A percentile compares a stretch with the other conserved stretches of the same genome.
These are phyloP conservation scores for Drosophila pseudotakahashii DNA, from an alignment of 2,888 invertebrate species.

Conservation along the genomic window DNA sequence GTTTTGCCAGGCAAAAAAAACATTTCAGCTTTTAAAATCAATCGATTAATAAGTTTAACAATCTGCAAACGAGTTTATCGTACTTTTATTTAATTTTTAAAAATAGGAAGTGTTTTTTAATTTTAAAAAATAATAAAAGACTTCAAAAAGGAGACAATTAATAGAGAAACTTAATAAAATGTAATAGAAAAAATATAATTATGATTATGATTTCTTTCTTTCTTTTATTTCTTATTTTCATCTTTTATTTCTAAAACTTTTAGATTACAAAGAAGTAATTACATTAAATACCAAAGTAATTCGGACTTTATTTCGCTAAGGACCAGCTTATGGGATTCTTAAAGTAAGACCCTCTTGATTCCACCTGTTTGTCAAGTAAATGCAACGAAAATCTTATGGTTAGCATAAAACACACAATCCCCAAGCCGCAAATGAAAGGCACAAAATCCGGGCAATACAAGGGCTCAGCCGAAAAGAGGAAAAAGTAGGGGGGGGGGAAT, in stretches of 20 bases:
- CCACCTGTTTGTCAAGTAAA: conserved; percentile 37
- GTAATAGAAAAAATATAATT: too few species aligned
- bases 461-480: conserved; percentile 19
- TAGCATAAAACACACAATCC: conserved; percentile 63
- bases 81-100: too few species aligned
- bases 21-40: not conserved
- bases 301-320: conserved; percentile 28
- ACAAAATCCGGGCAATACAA: conserved; percentile 57
- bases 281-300: conserved; percentile 2
- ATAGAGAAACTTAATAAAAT: too few species aligned
- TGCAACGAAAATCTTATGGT: conserved; percentile 54
- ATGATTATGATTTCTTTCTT: too few species aligned
- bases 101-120: too few species aligned
- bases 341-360: conserved; percentile 26
- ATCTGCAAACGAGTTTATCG: too few species aligned
- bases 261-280: not conserved
- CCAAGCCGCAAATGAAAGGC: conserved; percentile 63
- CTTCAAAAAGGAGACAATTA: too few species aligned
- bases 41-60: too few species aligned
- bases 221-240: too few species aligned
- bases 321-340: conserved; percentile 19
- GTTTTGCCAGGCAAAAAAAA: not conserved
- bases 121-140: too few species aligned
- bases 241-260: too few species aligned
- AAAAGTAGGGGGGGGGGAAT: conserved; percentile 1